A percentile compares a stretch with the other conserved stretches of the same genome.
Evolutionary conservation across 2,888 invertebrate species (phyloP).

Genomic region (Plagodis pulveraria): DNA sequence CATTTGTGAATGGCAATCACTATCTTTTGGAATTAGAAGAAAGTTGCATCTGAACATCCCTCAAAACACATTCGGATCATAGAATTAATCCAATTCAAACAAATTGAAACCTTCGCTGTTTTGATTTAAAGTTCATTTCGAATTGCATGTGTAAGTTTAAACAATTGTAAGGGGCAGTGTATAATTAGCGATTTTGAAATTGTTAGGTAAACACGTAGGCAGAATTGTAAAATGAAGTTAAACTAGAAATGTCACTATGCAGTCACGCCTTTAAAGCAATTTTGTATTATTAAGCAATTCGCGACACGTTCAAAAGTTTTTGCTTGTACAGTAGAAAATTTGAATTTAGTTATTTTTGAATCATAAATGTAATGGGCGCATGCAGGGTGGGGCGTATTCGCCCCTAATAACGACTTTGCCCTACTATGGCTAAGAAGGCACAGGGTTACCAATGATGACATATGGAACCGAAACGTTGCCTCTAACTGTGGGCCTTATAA

Average conservation of each 20-base stretch:
- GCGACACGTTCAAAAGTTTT: conserved; percentile 17
- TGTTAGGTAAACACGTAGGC: conserved; percentile 60
- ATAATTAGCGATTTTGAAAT: conserved; percentile 82
- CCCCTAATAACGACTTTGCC: neutral
- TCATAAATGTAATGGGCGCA: conserved; percentile 9
- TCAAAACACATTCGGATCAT: conserved; percentile 67
- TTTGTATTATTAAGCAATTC: conserved; percentile 39
- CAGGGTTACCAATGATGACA: too few species aligned
- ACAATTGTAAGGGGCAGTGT: conserved; percentile 73
- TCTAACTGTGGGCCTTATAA: too few species aligned
- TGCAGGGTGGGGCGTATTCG: neutral
- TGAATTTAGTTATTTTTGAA: conserved; percentile 18
- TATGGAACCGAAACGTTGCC: too few species aligned
- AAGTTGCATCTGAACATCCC: conserved; percentile 82
- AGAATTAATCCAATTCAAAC: conserved; percentile 26
- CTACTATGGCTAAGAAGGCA: too few species aligned
- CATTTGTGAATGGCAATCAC: conserved; percentile 33
- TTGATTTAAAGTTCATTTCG: conserved; percentile 42
- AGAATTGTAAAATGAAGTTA: conserved; percentile 42
- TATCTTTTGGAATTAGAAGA: conserved; percentile 40
- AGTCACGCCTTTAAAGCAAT: conserved; percentile 42
- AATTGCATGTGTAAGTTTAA: conserved; percentile 58
- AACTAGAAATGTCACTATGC: conserved; percentile 46
- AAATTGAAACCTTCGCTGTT: conserved; percentile 35
- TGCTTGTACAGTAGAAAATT: conserved; percentile 14